phyloP scores from a whole-genome alignment of 1,140 invertebrate genomes.

The Varroa destructor region DNA sequence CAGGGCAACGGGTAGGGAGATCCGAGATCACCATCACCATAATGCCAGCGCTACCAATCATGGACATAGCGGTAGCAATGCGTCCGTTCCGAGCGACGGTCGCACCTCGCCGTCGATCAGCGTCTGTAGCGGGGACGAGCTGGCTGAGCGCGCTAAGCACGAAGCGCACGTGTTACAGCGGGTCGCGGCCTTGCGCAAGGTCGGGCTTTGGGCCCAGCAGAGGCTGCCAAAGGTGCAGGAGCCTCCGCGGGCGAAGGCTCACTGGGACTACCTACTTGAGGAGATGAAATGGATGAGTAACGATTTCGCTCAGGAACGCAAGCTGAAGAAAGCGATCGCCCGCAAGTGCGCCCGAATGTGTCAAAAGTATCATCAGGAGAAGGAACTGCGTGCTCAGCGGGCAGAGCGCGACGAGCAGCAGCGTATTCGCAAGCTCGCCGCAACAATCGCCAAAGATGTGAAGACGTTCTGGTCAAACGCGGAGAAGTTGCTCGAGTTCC shows the following conservation, averaged over 20 bases:
- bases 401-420: conserved; percentile 82
- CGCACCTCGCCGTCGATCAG: conserved; percentile 24
- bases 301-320: conserved; percentile 91
- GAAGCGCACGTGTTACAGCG: conserved; percentile 86
- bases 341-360: conserved; percentile 73
- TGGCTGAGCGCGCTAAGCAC: conserved; percentile 35
- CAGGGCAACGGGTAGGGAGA: background rate
- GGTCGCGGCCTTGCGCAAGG: conserved; percentile 57
- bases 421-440: conserved; percentile 69
- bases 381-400: conserved; percentile 67
- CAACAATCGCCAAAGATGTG: conserved; percentile 79
- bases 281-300: conserved; percentile 96
- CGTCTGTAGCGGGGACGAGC: background rate
- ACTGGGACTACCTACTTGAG: conserved; percentile 96
- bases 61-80: background rate
- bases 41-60: conserved; percentile 1
- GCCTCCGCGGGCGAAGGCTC: conserved; percentile 72
- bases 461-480: conserved; percentile 91
- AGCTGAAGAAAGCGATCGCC: conserved; percentile 89
- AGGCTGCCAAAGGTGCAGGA: conserved; percentile 82
- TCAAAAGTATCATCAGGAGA: conserved; percentile 89
- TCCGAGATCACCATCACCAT: conserved; percentile 24
- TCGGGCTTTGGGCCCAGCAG: conserved; percentile 83
- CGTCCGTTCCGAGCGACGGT: background rate
- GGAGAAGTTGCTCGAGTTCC: conserved; percentile 91